A percentile compares a stretch with the other conserved stretches of the same genome.
Evolutionary conservation across 2,797 vertebrate genomes (phyloP).

Genomic region (Aeoliscus strigatus): DNA sequence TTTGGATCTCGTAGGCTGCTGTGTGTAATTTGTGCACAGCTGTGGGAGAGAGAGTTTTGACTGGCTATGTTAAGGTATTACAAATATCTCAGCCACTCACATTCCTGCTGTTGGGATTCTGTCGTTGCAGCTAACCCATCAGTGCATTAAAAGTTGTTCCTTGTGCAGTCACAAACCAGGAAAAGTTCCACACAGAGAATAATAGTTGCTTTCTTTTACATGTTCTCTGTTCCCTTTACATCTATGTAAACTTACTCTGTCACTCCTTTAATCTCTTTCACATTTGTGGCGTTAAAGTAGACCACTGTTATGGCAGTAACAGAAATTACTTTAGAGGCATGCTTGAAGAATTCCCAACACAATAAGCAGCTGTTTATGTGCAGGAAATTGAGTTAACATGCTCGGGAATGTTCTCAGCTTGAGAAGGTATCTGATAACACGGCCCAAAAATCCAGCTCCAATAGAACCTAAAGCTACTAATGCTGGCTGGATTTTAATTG

Average conservation of each 20-base stretch:
- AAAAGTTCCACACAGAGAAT: neutral
- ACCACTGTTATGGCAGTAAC: slow-evolving; percentile 40
- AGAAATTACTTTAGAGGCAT: slow-evolving; percentile 6
- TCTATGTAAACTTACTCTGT: neutral
- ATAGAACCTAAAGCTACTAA: slow-evolving; percentile 27
- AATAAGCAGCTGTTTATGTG: slow-evolving; percentile 29
- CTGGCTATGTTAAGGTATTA: slow-evolving; percentile 72
- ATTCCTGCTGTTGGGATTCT: slow-evolving; percentile 62
- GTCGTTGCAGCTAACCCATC: slow-evolving; percentile 60
- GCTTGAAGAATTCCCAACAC: slow-evolving; percentile 16
- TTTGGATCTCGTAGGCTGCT: slow-evolving; percentile 50
- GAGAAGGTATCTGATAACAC: slow-evolving; percentile 38
- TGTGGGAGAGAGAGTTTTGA: slow-evolving; percentile 61
- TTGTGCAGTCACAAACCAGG: slow-evolving; percentile 18
- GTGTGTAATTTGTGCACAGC: slow-evolving; percentile 66
- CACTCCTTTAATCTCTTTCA: slow-evolving; percentile 1
- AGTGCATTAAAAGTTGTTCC: slow-evolving; percentile 49
- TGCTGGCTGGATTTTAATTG: slow-evolving; percentile 45
- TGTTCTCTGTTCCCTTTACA: neutral
- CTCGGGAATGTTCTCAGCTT: slow-evolving; percentile 44
- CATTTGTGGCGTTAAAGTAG: slow-evolving; percentile 5
- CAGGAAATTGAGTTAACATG: slow-evolving; percentile 45
- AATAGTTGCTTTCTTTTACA: neutral
- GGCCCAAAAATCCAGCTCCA: slow-evolving; percentile 29
- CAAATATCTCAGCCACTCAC: slow-evolving; percentile 69